Base-by-base conservation (phyloP, 2,888 invertebrate genomes). In the Drosophila seclusa region DNA sequence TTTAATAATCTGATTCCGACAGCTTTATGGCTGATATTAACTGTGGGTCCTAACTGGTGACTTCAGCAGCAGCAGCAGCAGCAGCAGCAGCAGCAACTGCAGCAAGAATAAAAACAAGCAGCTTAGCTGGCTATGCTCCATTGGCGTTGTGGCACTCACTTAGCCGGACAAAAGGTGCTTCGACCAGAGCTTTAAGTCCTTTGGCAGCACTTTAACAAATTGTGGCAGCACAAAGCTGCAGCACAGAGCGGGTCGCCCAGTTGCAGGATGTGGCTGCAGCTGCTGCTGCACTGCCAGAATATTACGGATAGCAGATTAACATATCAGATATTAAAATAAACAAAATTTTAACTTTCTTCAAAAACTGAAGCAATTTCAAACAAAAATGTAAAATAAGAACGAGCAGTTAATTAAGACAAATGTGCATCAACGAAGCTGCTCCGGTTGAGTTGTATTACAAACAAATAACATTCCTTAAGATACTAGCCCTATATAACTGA, bases 141-240 rank as follows among this genome's bases (percentile, higher is more conserved):
- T 64, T 71, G 71, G 54, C 55, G 13, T 29, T 34, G 16, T 53
- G 21, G 53, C 42, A 65, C 54, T 45, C 75, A 58, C 53, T 69
- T 65, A 29, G 54, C 31, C n/a, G 65, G 32, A 50, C 45, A 70
- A 61, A 53, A 58, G 64, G 53, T 76, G 64, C 61, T 54, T 67
- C 48, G 64, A 34, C 50, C 48, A 45, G 21, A 8, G 32, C 48
- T 49, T 60, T 27, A 68, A 42, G 72, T 78, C 79, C 79, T 80
- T 69, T 72, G 80, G 69, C 67, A 83, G 78, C 89, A 89, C 85
- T 85, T 82, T 77, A 75, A 53, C 69, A 85, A 85, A 89, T 85
- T 85, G 87, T 76, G 62, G 69, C 64, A 67, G 57, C n/a, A 8
- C 73, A 29, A 49, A 67, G 27, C 38, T 29, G 42, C 24, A 4